Percentiles rank a stretch among this genome's conserved stretches.
phyloP scores from a whole-genome alignment of 2,113 vertebrate species.

The Madoqua kirkii region DNA sequence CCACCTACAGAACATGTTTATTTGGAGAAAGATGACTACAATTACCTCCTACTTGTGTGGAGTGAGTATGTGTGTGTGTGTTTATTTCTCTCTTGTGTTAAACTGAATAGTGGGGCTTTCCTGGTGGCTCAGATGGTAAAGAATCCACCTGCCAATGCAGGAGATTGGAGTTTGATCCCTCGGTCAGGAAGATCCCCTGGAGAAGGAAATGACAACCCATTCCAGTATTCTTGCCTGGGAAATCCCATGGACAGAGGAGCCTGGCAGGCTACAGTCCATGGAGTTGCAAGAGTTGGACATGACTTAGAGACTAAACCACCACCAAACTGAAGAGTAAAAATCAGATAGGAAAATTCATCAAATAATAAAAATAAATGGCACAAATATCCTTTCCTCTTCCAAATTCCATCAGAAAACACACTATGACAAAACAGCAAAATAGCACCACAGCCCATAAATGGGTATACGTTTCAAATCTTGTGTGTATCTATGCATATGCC shows the following conservation, averaged over 20 bases:
- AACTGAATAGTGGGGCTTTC: neutral
- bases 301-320: neutral
- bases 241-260: neutral
- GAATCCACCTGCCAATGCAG: neutral
- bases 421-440: neutral
- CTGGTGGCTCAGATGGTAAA: neutral
- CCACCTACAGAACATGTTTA: neutral
- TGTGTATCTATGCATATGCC: neutral
- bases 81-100: neutral
- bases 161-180: neutral
- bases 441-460: neutral
- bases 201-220: neutral
- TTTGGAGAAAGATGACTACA: neutral
- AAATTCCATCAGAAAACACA: neutral
- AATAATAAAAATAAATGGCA: slow-evolving; percentile 2
- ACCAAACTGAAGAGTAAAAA: neutral
- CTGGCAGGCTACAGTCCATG: neutral
- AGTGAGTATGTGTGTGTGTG: neutral
- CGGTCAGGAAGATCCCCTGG: neutral
- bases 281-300: neutral
- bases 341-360: neutral
- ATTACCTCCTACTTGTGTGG: neutral
- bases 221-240: neutral
- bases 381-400: neutral
- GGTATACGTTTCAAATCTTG: neutral